Evolutionary conservation across 2,888 invertebrate genomes (phyloP), one percentile per base, ranked within the genome.

Genomic region (Elegia similella): DNA sequence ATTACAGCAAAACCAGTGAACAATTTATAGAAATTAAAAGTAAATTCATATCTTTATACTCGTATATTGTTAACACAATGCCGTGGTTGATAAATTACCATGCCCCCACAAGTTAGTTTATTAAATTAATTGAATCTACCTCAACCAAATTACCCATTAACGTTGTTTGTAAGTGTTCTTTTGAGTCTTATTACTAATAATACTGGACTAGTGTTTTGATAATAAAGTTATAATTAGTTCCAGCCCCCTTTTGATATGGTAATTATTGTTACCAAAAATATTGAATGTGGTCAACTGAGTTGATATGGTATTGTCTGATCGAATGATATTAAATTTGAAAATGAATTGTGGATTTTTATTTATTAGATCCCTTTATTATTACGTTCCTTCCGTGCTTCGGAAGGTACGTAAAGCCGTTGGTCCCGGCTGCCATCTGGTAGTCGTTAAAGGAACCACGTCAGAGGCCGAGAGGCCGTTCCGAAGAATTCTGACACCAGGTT

Each of bases 111-210:
- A 69, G 65, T 76, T 85, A 85, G 80, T 80, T 50, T 81, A 70
- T 67, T 77, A 81, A 78, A 74, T 78, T 73, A 80, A 82, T 84
- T 80, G 78, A 86, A 90, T 89, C 89, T 90, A 90, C 90, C 90
- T 90, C 90, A 90, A 88, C 84, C 82, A 89, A 88, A 89, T 86
- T 88, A 88, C 86, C 88, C 86, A 83, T 86, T 88, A 88, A 87
- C 76, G 83, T 89, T 82, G 79, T 88, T 84, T 84, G 67, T 90
- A 89, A 89, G 88, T 87, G 86, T 88, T 89, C 86, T 85, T 86
- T 88, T 88, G 84, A 86, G 85, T 89, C 87, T 88, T 88, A 86
- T 84, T 86, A 85, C 78, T 86, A 84, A 86, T 84, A 78, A 83
- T 77, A 85, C 82, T 85, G 82, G 82, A 78, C 69, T 88, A 88